Base-by-base conservation (phyloP, 2,888 invertebrate genomes). In the Cerceris ruficornis region DNA sequence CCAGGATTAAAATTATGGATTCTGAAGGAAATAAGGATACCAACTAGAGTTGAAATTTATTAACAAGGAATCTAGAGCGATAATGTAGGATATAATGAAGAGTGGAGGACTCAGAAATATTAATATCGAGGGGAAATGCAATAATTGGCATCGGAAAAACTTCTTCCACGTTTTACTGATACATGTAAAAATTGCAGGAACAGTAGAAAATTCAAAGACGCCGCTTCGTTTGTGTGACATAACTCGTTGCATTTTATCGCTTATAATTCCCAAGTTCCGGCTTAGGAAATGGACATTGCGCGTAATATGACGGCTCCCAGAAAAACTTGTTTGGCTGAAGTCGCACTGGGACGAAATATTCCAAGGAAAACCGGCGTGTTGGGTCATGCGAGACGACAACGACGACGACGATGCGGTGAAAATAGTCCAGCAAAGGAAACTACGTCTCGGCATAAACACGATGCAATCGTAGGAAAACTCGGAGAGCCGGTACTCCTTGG, bases 361-460 rank as follows among this genome's bases (percentile, higher is more conserved):
- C 52, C 76, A 74, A 81, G 76, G 82, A 79, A 81, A 81, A 78
- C 75, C 28, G 50, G 65, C 66, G 64, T 28, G 61, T 28, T 57
- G 60, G 59, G 74, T 69, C 50, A 43, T 46, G 59, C 65, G 60
- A 61, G 54, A 43, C 43, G 42, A 46, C 41, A 52, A 28, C 28
- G 28, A 28, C 28, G 28, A 28, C 28, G 28, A 28, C 28, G 4
- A 28, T 9, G 41, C 46, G 59, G 64, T 59, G 77, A 79, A 82
- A 82, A 76, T 68, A 76, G 46, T 54, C 69, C 66, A 14, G 14
- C 42, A 69, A 72, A 69, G 68, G 72, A 70, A 69, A 70, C 43
- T 59, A 49, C 61, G 66, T 50, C 11, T 39, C 11, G 46, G 17
- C n/a, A 43, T 55, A 54, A 59, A 64, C 14, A 41, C 15, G 49